Evolutionary conservation across 2,797 vertebrate genomes (phyloP).

Genomic region (Micromesistius poutassou): DNA sequence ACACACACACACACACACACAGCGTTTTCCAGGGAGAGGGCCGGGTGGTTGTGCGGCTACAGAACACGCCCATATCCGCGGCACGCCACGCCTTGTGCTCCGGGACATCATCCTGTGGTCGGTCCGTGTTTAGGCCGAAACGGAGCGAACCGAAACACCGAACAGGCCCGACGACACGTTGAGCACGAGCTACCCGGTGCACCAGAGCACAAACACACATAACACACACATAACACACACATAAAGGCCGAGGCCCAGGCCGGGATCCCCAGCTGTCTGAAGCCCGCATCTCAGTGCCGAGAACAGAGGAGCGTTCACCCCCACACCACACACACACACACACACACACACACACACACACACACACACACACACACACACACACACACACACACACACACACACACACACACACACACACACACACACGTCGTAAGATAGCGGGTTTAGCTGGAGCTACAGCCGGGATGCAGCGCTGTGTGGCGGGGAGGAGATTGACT

Average conservation of each 20-base stretch:
- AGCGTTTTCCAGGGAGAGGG: slow-evolving; percentile 15
- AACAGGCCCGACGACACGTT: background rate
- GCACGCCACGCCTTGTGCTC: background rate
- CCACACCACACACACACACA: no score
- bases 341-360: no score
- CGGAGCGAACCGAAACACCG: background rate
- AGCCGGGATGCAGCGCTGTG: background rate
- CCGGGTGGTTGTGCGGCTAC: slow-evolving; percentile 19
- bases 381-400: no score
- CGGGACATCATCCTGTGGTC: background rate
- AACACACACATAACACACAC: no score
- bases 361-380: no score
- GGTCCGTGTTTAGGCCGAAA: background rate
- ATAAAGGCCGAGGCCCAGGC: background rate
- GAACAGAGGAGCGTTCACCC: background rate
- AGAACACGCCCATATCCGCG: slow-evolving; percentile 7
- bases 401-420: background rate
- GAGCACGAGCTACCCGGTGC: no score
- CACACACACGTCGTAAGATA: background rate
- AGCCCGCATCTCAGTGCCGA: background rate
- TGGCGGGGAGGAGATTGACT: background rate
- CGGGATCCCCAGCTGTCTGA: background rate
- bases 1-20: background rate
- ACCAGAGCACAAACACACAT: no score
- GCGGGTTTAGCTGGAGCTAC: background rate